A percentile compares a stretch with the other conserved stretches of the same genome.
These are phyloP conservation scores for Palythoa heliodiscus DNA, from an alignment of 92 coral and sea anemone genomes.

Conservation along the genomic window DNA sequence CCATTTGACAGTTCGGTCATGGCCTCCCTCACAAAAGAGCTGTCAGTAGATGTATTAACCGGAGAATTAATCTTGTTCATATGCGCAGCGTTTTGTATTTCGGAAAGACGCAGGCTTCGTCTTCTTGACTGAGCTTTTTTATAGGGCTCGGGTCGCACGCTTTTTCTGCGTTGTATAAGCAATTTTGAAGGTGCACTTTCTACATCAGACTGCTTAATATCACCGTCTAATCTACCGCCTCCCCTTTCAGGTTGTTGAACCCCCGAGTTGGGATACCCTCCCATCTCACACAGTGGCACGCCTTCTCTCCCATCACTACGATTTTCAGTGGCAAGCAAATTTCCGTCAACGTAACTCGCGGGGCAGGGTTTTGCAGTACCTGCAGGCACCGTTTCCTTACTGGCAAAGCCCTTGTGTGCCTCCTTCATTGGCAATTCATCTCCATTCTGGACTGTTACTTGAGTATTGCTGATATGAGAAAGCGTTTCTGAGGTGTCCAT, in stretches of 20 bases:
- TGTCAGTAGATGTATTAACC: neutral
- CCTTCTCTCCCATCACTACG: neutral
- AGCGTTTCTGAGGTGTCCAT: conserved; percentile 25
- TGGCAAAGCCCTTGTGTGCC: neutral
- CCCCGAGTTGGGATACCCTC: neutral
- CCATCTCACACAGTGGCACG: neutral
- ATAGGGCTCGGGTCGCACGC: conserved; percentile 26
- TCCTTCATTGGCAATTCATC: neutral
- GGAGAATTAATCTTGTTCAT: neutral
- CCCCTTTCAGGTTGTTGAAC: neutral
- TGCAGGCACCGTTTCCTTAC: neutral
- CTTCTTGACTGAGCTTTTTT: conserved; percentile 14
- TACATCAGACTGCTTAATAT: neutral
- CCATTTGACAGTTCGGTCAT: neutral
- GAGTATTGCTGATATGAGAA: neutral
- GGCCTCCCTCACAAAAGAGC: neutral
- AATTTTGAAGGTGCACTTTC: neutral
- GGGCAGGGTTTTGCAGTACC: neutral
- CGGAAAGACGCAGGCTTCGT: conserved; percentile 16
- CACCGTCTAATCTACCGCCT: neutral
- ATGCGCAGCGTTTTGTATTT: neutral
- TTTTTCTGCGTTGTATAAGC: conserved; percentile 20
- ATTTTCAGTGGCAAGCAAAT: too few species aligned
- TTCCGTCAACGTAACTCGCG: neutral
- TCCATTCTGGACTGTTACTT: neutral